A percentile compares a stretch with the other conserved stretches of the same genome.
Evolutionary conservation across 2,113 vertebrate genomes (phyloP).

Genomic region (Chlorocebus sabaeus): DNA sequence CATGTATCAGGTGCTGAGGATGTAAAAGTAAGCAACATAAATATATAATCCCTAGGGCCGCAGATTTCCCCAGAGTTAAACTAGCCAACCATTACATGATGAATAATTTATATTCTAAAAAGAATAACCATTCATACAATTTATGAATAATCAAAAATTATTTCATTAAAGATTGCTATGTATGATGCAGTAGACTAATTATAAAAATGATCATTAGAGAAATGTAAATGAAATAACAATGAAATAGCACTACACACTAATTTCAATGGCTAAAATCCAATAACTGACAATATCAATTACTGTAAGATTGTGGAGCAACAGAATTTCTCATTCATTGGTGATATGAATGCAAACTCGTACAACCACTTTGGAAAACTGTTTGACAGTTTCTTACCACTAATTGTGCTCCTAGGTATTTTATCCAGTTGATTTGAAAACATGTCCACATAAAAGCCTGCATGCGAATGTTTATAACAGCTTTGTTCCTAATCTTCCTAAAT

Average conservation of each 20-base stretch:
- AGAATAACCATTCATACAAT: not conserved
- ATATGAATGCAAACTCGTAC: not conserved
- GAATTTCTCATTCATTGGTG: not conserved
- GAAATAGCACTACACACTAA: not conserved
- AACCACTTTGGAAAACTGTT: not conserved
- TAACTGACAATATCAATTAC: not conserved
- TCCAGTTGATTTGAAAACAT: not conserved
- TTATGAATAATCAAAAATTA: conserved; percentile 1
- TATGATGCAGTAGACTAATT: not conserved
- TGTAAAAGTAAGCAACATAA: not conserved
- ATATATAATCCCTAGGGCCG: not conserved
- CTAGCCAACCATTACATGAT: not conserved
- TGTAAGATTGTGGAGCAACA: not conserved
- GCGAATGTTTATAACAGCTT: not conserved
- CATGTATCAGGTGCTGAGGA: not conserved
- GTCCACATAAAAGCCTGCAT: not conserved
- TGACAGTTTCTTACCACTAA: not conserved
- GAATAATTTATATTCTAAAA: not conserved
- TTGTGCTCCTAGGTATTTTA: not conserved
- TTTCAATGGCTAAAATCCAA: not conserved
- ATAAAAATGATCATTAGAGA: not conserved
- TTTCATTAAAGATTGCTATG: not conserved
- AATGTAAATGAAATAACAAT: not conserved
- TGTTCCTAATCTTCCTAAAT: not conserved
- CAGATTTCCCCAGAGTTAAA: not conserved